Conservation (phyloP, 2,113 vertebrate genomes). For the Hydrolagus affinis region DNA sequence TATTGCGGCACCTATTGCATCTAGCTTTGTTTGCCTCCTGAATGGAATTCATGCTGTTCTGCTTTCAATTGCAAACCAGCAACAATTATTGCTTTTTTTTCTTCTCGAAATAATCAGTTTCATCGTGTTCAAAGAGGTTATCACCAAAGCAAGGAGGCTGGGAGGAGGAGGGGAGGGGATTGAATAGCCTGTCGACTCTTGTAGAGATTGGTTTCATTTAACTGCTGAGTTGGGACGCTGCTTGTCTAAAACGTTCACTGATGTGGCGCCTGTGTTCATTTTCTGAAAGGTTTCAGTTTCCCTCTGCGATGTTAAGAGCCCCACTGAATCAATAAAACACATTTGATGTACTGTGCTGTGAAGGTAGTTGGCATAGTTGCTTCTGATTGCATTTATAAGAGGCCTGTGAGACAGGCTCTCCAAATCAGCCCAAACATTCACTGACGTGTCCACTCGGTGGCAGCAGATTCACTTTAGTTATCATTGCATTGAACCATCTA, state of each 20-base stretch:
- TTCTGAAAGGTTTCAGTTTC: neutral
- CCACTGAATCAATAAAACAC: neutral
- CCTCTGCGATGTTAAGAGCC: neutral
- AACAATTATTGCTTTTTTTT: no score
- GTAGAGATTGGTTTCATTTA: neutral
- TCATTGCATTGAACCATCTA: neutral
- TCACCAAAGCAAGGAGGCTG: no score
- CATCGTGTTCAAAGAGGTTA: no score
- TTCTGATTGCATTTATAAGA: neutral
- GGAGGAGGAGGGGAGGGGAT: no score
- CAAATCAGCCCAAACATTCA: neutral
- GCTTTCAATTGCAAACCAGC: no score
- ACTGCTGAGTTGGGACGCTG: neutral
- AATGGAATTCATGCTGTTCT: no score
- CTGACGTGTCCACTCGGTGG: conserved; percentile 4
- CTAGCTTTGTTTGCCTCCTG: no score
- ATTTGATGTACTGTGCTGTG: neutral
- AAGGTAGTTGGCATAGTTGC: neutral
- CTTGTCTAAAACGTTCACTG: neutral
- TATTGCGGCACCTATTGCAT: no score
- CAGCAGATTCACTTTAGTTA: neutral
- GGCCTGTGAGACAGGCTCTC: neutral
- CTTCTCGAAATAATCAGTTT: no score
- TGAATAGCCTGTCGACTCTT: neutral
- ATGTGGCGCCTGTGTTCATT: neutral